A percentile compares a stretch with the other conserved stretches of the same genome.
phyloP scores from a whole-genome alignment of 2,888 invertebrate species.

The Megalurothrips usitatus region DNA sequence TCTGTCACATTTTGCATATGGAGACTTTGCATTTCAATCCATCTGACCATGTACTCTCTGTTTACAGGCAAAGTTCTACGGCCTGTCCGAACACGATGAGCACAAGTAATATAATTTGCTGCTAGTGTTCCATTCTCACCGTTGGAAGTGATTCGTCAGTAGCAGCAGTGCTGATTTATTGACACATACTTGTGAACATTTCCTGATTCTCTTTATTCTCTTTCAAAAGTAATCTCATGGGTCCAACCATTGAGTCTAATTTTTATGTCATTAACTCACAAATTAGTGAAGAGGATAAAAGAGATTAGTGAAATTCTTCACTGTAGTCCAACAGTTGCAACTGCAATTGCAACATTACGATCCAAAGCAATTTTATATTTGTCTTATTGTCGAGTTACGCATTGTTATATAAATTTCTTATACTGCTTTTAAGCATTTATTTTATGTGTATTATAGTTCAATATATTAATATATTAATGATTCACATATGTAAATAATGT shows the following conservation, averaged over 20 bases:
- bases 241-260: too few relatives aligned
- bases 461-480: constrained; percentile 21
- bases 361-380: constrained; percentile 2
- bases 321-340: neutral
- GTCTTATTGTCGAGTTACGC: neutral
- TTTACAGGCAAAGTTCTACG: constrained; percentile 8
- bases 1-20: neutral
- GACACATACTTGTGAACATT: too few relatives aligned
- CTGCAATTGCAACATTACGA: neutral
- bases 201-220: too few relatives aligned
- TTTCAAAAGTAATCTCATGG: too few relatives aligned
- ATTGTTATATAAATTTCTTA: neutral
- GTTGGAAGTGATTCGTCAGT: too few relatives aligned
- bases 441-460: neutral
- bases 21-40: neutral
- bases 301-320: too few relatives aligned
- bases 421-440: constrained; percentile 8
- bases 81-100: constrained; percentile 15
- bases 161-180: too few relatives aligned
- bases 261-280: too few relatives aligned
- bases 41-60: neutral
- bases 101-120: constrained; percentile 1
- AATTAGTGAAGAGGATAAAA: too few relatives aligned
- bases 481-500: neutral
- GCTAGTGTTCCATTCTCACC: neutral